Conservation (phyloP, 2,888 invertebrate genomes). For the Steinernema scapterisci region DNA sequence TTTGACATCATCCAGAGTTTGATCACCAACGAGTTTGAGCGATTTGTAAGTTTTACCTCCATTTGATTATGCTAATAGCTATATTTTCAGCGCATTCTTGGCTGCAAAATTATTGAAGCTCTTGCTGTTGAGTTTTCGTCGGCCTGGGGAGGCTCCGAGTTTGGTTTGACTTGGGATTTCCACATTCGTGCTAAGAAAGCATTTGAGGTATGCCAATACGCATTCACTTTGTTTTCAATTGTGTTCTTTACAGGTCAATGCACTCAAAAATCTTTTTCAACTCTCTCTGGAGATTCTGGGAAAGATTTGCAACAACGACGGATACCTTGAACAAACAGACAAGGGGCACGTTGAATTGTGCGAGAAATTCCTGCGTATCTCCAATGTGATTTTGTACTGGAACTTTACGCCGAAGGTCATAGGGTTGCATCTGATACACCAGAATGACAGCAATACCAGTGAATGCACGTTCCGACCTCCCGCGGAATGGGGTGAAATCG, state of each 20-base stretch:
- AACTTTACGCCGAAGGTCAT: conserved; percentile 72
- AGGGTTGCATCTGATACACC: conserved; percentile 6
- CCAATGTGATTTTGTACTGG: conserved; percentile 82
- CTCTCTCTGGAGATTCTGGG: conserved; percentile 75
- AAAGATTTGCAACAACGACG: conserved; percentile 34
- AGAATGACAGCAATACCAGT: not conserved
- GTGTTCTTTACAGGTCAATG: conserved; percentile 72
- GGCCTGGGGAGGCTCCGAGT: conserved; percentile 82
- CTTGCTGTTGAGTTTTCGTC: conserved; percentile 87
- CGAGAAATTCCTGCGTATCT: conserved; percentile 74
- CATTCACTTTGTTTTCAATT: conserved; percentile 26
- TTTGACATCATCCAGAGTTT: conserved; percentile 75
- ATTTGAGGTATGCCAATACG: conserved; percentile 75
- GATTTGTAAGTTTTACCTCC: conserved; percentile 71
- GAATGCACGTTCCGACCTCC: conserved; percentile 73
- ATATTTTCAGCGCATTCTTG: conserved; percentile 77
- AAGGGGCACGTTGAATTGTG: conserved; percentile 35
- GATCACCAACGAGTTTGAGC: conserved; percentile 76
- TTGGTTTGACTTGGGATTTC: conserved; percentile 85
- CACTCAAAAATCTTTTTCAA: conserved; percentile 81
- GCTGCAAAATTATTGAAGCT: conserved; percentile 81
- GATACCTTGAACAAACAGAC: not conserved
- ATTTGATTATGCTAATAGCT: not conserved
- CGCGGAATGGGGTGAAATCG: conserved; percentile 78
- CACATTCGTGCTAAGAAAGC: conserved; percentile 83